phyloP scores from a whole-genome alignment of 2,888 invertebrate species.

The Hirtodrosophila duncani region DNA sequence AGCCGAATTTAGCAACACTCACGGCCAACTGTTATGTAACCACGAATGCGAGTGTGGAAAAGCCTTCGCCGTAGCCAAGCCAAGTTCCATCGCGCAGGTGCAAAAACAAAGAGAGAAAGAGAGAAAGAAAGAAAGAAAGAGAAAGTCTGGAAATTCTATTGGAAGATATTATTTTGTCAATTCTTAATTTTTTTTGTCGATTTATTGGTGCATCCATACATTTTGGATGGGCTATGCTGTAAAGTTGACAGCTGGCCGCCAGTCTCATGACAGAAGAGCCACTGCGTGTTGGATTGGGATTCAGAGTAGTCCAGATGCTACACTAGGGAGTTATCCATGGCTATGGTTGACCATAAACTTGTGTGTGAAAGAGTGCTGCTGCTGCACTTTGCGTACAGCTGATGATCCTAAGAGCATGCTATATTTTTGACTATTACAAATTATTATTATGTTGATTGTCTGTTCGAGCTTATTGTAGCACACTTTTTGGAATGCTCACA shows the following conservation, averaged over 20 bases:
- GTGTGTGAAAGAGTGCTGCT: too few species aligned
- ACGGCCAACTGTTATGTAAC: conserved; percentile 76
- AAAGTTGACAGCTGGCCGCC: conserved; percentile 64
- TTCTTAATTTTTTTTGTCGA: background rate
- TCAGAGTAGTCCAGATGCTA: too few species aligned
- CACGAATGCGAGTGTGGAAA: conserved; percentile 51
- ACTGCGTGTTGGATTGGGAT: too few species aligned
- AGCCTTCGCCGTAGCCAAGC: conserved; percentile 43
- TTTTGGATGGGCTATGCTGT: conserved; percentile 30
- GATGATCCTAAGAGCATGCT: too few species aligned
- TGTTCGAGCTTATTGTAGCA: too few species aligned
- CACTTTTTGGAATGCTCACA: too few species aligned
- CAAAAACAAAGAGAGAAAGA: conserved; percentile 10
- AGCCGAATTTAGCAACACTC: conserved; percentile 54
- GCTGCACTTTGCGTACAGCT: too few species aligned
- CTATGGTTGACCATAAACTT: too few species aligned
- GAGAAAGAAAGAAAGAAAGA: background rate
- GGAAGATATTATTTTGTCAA: conserved; percentile 21
- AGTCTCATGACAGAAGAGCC: conserved; percentile 44
- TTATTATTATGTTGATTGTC: too few species aligned
- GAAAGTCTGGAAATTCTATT: conserved; percentile 14
- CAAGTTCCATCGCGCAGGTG: conserved; percentile 37
- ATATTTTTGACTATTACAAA: too few species aligned
- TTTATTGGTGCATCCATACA: conserved; percentile 7
- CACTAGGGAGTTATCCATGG: too few species aligned